Percentiles rank a stretch among this genome's conserved stretches.
These are phyloP conservation scores for Centropristis striata DNA, from an alignment of 2,113 vertebrate genomes.

Conservation along the genomic window DNA sequence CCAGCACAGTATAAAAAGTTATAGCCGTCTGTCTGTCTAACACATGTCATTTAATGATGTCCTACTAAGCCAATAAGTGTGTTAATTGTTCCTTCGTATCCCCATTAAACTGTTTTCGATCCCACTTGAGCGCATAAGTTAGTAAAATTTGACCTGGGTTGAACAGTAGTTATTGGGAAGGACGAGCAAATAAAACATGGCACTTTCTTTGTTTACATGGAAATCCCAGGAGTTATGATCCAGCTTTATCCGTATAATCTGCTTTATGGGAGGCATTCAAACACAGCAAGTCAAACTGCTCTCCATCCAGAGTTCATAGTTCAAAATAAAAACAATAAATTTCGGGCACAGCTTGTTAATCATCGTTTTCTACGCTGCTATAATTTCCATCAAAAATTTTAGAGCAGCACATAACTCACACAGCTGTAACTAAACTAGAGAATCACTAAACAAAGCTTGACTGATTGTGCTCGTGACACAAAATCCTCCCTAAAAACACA, in stretches of 20 bases:
- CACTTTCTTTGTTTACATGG: neutral
- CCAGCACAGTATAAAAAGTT: neutral
- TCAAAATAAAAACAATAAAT: neutral
- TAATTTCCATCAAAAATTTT: neutral
- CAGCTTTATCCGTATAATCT: neutral
- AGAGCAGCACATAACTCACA: neutral
- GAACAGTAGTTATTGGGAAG: neutral
- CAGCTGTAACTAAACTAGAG: neutral
- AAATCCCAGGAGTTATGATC: neutral
- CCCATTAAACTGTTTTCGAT: neutral
- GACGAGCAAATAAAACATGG: neutral
- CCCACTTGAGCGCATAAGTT: neutral
- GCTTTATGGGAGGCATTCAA: neutral
- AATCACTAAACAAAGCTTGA: neutral
- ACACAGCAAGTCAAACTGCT: neutral
- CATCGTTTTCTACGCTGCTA: neutral
- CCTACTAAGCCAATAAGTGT: neutral
- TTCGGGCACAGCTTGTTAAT: neutral
- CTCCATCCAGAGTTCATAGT: neutral
- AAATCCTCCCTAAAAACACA: no score
- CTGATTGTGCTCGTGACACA: neutral
- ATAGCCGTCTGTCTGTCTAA: neutral
- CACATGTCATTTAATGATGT: neutral
- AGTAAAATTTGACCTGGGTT: neutral
- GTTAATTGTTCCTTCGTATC: neutral